Evolutionary conservation across 2,113 vertebrate genomes (phyloP).

Genomic region (Brachionichthys hirsutus): DNA sequence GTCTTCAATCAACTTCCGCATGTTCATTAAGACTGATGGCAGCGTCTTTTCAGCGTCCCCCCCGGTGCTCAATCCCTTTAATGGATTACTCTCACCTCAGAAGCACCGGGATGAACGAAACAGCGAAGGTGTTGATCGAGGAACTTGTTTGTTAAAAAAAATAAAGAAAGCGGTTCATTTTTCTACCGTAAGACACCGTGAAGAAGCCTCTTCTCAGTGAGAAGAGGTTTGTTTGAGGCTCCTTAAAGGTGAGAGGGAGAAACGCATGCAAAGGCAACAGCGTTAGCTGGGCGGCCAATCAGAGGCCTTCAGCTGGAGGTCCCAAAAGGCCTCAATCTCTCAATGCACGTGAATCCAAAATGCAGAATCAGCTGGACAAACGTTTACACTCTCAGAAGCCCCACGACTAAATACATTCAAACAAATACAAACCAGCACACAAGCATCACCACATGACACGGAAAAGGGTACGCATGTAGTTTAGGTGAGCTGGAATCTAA

Average conservation of each 20-base stretch:
- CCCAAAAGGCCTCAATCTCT: background rate
- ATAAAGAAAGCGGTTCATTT: constrained; percentile 38
- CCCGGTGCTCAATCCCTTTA: background rate
- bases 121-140: constrained; percentile 43
- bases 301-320: constrained; percentile 19
- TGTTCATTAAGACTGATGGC: constrained; percentile 10
- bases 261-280: constrained; percentile 59
- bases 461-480: background rate
- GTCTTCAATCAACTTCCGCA: constrained; percentile 51
- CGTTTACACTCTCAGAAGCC: too few species aligned
- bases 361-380: too few species aligned
- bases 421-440: background rate
- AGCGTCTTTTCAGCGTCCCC: constrained; percentile 28
- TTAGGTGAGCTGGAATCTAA: background rate
- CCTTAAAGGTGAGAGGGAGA: constrained; percentile 68
- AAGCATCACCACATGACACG: background rate
- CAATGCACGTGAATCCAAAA: background rate
- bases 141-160: constrained; percentile 49
- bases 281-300: constrained; percentile 49
- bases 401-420: background rate
- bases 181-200: constrained; percentile 24
- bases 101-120: constrained; percentile 1
- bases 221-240: constrained; percentile 66
- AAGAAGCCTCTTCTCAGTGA: constrained; percentile 70
- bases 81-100: constrained; percentile 3